These are phyloP conservation scores for Tyrophagus putrescentiae DNA, from an alignment of 1,140 invertebrate species.

Conservation along the genomic window DNA sequence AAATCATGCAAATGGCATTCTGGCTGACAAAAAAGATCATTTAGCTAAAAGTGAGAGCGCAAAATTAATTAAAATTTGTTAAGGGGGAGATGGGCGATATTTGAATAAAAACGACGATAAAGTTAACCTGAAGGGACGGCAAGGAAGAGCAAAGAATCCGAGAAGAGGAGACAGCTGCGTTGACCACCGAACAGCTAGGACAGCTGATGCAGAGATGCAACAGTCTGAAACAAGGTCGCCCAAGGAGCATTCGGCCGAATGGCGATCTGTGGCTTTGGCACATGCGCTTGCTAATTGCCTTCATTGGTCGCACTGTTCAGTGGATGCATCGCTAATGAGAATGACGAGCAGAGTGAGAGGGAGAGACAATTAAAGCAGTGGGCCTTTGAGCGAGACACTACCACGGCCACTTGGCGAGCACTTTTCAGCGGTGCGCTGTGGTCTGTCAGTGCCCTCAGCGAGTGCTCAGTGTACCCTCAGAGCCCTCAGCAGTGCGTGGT, in stretches of 20 bases:
- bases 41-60: neutral
- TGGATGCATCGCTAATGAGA: conserved; percentile 11
- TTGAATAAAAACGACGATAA: neutral
- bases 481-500: too few species aligned
- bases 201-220: neutral
- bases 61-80: conserved; percentile 9
- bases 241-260: neutral
- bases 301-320: neutral
- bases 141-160: too few species aligned
- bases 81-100: neutral
- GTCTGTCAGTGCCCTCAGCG: neutral
- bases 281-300: conserved; percentile 7
- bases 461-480: too few species aligned
- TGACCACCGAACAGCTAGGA: neutral
- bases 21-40: too few species aligned
- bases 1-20: conserved; percentile 13
- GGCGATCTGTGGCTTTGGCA: neutral
- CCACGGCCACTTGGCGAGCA: neutral
- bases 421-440: neutral
- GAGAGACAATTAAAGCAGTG: neutral
- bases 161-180: neutral
- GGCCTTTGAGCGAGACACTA: neutral
- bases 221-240: too few species aligned
- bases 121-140: neutral
- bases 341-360: neutral